Evolutionary conservation across 1,140 invertebrate species (phyloP).

Genomic region (Achatina immaculata): DNA sequence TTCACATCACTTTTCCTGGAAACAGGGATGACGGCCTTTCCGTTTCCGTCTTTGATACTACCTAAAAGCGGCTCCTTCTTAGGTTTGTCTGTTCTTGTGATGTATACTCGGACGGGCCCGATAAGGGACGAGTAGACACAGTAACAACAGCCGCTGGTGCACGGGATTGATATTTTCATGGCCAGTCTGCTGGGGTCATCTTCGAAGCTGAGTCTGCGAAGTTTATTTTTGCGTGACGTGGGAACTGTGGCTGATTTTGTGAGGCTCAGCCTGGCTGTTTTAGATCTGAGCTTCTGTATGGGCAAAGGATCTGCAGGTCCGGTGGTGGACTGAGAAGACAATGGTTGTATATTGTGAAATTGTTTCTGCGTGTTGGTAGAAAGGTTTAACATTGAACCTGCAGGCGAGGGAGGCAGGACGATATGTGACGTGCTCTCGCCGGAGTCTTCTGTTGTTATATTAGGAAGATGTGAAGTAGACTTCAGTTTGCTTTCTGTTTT

Average conservation of each 20-base stretch:
- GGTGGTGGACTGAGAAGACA: not conserved
- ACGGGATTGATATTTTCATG: constrained; percentile 39
- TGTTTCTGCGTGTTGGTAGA: not conserved
- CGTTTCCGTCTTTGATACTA: constrained; percentile 40
- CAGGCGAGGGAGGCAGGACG: not conserved
- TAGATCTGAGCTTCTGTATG: not conserved
- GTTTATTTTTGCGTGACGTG: not conserved
- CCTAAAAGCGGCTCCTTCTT: constrained; percentile 20
- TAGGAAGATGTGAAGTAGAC: not conserved
- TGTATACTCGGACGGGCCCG: constrained; percentile 37
- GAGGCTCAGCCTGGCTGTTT: not conserved
- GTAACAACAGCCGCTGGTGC: constrained; percentile 39
- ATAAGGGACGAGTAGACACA: constrained; percentile 35
- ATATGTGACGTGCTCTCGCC: not conserved
- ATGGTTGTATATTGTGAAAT: not conserved
- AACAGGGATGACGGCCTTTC: constrained; percentile 29
- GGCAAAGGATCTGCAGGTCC: not conserved
- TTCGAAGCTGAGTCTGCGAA: constrained; percentile 4
- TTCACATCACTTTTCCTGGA: constrained; percentile 40
- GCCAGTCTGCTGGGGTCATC: constrained; percentile 10
- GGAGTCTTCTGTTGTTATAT: not conserved
- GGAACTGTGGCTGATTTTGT: not conserved
- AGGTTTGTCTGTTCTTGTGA: constrained; percentile 17
- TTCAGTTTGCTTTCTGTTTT: not conserved
- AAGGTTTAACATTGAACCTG: no score